These are phyloP conservation scores for Drosophila pseudoananassae DNA, from an alignment of 1,140 invertebrate genomes.

Conservation along the genomic window DNA sequence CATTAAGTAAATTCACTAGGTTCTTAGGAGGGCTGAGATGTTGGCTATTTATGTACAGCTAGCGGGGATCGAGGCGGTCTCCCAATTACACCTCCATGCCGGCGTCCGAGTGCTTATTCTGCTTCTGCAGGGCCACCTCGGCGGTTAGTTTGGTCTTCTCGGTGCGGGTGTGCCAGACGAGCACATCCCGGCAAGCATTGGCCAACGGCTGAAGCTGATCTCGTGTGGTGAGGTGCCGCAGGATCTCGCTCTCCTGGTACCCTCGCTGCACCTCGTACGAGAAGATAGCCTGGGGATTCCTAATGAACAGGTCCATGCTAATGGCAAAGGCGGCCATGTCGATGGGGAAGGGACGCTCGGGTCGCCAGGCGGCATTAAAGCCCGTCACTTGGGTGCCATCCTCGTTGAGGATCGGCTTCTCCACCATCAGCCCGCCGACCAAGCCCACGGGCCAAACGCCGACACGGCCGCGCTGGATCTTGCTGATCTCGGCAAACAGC, in stretches of 20 bases:
- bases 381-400: constrained; percentile 90
- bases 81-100: constrained; percentile 89
- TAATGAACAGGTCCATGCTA: constrained; percentile 91
- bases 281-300: constrained; percentile 92
- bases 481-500: constrained; percentile 89
- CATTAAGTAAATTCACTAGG: constrained; percentile 47
- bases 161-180: constrained; percentile 99
- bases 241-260: constrained; percentile 96
- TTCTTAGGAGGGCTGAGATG: constrained; percentile 2
- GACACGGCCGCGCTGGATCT: constrained; percentile 89
- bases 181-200: constrained; percentile 94
- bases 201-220: constrained; percentile 95
- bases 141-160: constrained; percentile 91
- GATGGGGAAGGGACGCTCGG: constrained; percentile 95
- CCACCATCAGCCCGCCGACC: constrained; percentile 95
- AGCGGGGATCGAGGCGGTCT: neutral
- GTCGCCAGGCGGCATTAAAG: constrained; percentile 93
- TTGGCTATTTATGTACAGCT: constrained; percentile 4
- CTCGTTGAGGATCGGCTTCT: constrained; percentile 90
- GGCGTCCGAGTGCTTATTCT: constrained; percentile 85
- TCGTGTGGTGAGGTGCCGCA: constrained; percentile 91
- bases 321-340: constrained; percentile 99
- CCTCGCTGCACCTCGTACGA: constrained; percentile 91
- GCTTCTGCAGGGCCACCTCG: constrained; percentile 86
- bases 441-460: constrained; percentile 99